These are phyloP conservation scores for Apis mellifera DNA, from an alignment of 1,140 invertebrate genomes.

Conservation along the genomic window DNA sequence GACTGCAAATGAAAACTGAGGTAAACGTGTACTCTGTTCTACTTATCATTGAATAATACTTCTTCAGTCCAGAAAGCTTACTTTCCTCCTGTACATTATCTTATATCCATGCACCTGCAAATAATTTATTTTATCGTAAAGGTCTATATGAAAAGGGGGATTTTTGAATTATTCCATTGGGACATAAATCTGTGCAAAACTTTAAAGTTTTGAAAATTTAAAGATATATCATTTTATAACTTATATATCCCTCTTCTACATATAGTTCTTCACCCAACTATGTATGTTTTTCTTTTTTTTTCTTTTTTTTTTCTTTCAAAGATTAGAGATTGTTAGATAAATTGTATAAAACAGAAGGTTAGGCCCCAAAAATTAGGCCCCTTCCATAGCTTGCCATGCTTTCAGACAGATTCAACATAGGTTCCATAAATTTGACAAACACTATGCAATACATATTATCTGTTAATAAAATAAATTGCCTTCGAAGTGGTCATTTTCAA, in stretches of 20 bases:
- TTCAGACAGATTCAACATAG: background rate
- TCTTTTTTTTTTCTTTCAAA: conserved; percentile 6
- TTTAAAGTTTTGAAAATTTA: background rate
- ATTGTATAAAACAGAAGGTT: conserved; percentile 38
- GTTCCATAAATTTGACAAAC: conserved; percentile 3
- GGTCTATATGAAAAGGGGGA: conserved; percentile 18
- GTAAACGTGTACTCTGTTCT: conserved; percentile 31
- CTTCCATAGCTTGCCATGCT: background rate
- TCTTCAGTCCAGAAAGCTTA: conserved; percentile 17
- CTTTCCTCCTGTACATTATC: background rate
- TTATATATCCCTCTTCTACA: background rate
- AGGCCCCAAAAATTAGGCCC: conserved; percentile 18
- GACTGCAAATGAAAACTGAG: conserved; percentile 23
- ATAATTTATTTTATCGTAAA: background rate
- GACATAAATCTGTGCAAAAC: background rate
- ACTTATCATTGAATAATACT: conserved; percentile 7
- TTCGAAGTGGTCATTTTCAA: conserved; percentile 58
- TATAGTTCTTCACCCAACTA: background rate
- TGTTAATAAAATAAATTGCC: conserved; percentile 38
- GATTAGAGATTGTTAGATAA: conserved; percentile 38
- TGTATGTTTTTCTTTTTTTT: conserved; percentile 16
- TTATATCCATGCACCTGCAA: conserved; percentile 5
- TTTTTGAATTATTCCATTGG: background rate
- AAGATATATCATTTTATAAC: background rate
- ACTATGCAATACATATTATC: background rate